Conservation (phyloP, 2,888 invertebrate genomes). For the Ethmia dodecea region DNA sequence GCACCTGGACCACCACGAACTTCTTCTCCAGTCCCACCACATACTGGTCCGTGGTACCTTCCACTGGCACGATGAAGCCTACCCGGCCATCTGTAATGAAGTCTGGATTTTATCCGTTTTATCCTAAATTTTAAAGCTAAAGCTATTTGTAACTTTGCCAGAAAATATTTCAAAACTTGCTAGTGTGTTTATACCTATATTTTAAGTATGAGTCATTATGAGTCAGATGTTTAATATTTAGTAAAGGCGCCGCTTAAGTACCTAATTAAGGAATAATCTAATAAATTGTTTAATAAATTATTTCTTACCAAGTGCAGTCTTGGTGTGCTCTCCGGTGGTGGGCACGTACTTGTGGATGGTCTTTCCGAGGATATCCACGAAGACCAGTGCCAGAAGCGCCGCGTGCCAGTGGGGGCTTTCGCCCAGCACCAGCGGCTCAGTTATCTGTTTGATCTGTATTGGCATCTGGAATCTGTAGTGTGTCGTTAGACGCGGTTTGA, state of each 20-base stretch:
- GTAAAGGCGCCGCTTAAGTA: too few relatives aligned
- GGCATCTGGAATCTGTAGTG: too few relatives aligned
- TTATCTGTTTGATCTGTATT: conserved; percentile 57
- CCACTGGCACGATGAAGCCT: conserved; percentile 80
- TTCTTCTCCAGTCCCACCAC: conserved; percentile 80
- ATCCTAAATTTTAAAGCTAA: too few relatives aligned
- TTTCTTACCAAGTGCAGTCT: conserved; percentile 71
- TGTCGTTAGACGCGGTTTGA: too few relatives aligned
- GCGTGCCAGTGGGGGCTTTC: conserved; percentile 87
- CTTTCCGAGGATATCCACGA: conserved; percentile 76
- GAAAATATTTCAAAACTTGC: too few relatives aligned
- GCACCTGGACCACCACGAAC: conserved; percentile 78
- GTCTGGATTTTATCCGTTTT: too few relatives aligned
- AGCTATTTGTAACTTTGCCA: too few relatives aligned
- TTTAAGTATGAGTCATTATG: too few relatives aligned
- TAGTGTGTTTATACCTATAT: too few relatives aligned
- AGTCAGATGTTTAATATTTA: too few relatives aligned
- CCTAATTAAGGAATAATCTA: too few relatives aligned
- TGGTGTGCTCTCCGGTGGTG: conserved; percentile 62
- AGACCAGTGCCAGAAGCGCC: conserved; percentile 77
- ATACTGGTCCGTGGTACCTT: conserved; percentile 78
- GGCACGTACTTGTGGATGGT: conserved; percentile 74
- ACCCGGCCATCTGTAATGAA: conserved; percentile 51
- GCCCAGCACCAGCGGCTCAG: conserved; percentile 70
- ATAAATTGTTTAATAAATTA: too few relatives aligned